Evolutionary conservation across 1,140 invertebrate species (phyloP).

Genomic region (Drosophila sp.): DNA sequence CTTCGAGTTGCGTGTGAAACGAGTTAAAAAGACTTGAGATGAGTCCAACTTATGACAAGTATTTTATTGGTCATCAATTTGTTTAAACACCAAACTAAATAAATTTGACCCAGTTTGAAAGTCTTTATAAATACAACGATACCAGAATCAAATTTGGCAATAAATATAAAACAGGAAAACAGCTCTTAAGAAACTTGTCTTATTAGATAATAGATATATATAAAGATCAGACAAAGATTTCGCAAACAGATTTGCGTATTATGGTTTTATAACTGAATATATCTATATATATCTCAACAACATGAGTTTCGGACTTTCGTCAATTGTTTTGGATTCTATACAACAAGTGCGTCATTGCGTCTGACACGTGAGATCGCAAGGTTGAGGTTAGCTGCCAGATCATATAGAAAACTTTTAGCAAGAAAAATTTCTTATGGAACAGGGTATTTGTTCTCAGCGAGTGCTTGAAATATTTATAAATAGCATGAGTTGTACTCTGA

Average conservation of each 20-base stretch:
- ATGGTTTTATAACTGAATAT: background rate
- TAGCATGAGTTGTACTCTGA: slow-evolving; percentile 24
- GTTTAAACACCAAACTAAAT: slow-evolving; percentile 19
- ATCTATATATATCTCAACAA: slow-evolving; percentile 5
- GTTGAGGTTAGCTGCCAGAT: slow-evolving; percentile 13
- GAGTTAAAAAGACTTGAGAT: slow-evolving; percentile 48
- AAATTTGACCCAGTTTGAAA: slow-evolving; percentile 60
- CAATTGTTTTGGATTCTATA: slow-evolving; percentile 37
- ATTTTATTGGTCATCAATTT: slow-evolving; percentile 23
- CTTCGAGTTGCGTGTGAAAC: slow-evolving; percentile 28
- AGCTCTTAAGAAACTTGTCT: slow-evolving; percentile 8
- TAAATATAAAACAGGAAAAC: slow-evolving; percentile 1
- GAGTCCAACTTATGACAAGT: slow-evolving; percentile 28
- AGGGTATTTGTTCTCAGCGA: background rate
- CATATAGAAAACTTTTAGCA: slow-evolving; percentile 25
- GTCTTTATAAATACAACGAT: background rate
- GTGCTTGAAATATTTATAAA: slow-evolving; percentile 26
- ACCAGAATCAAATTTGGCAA: slow-evolving; percentile 8
- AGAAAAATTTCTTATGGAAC: slow-evolving; percentile 3
- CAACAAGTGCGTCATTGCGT: slow-evolving; percentile 42
- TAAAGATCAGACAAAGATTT: slow-evolving; percentile 14
- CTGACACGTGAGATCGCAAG: slow-evolving; percentile 24
- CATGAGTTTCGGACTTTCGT: slow-evolving; percentile 27
- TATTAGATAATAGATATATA: slow-evolving; percentile 22
- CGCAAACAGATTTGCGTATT: slow-evolving; percentile 15